Conservation (phyloP, 2,797 vertebrate species). For the Cryptoblepharus egeriae region DNA sequence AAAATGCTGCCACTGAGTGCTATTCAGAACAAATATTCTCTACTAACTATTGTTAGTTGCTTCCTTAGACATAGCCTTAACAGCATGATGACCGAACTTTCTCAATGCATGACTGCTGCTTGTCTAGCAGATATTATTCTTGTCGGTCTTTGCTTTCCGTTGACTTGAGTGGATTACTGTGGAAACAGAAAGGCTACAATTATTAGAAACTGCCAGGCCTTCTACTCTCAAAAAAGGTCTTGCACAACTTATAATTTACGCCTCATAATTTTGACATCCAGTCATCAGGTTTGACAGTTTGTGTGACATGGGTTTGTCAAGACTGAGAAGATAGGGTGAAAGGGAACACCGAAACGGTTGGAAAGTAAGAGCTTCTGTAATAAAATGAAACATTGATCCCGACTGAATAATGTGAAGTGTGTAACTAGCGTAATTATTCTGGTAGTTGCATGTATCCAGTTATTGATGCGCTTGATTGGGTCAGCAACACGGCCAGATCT, state of each 20-base stretch:
- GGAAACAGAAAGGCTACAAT: constrained; percentile 30
- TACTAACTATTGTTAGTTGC: constrained; percentile 7
- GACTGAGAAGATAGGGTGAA: neutral
- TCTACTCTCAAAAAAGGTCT: constrained; percentile 25
- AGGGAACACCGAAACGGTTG: neutral
- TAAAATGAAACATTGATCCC: constrained; percentile 23
- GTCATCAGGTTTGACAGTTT: constrained; percentile 12
- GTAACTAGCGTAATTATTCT: constrained; percentile 2
- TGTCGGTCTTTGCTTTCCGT: constrained; percentile 25
- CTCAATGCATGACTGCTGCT: constrained; percentile 38
- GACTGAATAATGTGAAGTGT: constrained; percentile 13
- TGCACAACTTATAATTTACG: constrained; percentile 40
- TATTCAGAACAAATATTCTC: constrained; percentile 5
- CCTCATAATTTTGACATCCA: constrained; percentile 36
- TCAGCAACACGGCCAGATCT: neutral
- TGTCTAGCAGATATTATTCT: constrained; percentile 34
- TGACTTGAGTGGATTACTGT: constrained; percentile 20
- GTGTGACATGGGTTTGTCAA: constrained; percentile 7
- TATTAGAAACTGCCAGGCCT: neutral
- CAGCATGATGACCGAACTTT: constrained; percentile 11
- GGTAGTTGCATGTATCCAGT: constrained; percentile 4
- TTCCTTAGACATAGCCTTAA: constrained; percentile 15
- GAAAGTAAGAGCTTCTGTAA: neutral
- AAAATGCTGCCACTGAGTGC: neutral
- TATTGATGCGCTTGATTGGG: neutral